phyloP scores from a whole-genome alignment of 2,113 vertebrate species.

The Platysternon megacephalum region DNA sequence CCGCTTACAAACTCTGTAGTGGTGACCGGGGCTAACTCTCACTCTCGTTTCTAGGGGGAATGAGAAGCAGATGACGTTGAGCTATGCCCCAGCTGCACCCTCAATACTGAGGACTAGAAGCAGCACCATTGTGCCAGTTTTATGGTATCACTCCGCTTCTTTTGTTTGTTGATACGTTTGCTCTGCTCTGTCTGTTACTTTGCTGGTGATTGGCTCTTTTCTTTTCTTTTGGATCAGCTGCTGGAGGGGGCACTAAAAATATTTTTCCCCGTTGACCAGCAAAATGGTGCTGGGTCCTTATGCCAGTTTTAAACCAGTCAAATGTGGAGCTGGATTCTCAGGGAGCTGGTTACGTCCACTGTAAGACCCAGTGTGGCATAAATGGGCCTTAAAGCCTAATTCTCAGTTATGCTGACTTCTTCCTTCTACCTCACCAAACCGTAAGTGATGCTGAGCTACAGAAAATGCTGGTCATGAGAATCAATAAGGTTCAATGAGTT shows the following conservation, averaged over 20 bases:
- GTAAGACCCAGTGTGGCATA: neutral
- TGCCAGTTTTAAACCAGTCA: neutral
- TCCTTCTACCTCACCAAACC: neutral
- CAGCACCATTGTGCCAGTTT: fast-evolving
- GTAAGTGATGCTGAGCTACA: neutral
- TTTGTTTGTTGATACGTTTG: neutral
- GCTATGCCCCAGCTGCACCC: fast-evolving
- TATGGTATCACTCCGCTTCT: neutral
- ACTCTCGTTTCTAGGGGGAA: neutral
- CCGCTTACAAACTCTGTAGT: no score
- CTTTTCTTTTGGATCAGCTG: neutral
- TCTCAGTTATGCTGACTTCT: neutral
- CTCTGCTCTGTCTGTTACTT: neutral
- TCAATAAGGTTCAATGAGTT: neutral
- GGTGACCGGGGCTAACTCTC: neutral
- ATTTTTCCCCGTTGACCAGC: neutral
- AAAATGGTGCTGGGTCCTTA: neutral
- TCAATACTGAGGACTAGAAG: neutral
- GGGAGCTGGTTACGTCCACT: neutral
- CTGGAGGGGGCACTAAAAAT: neutral
- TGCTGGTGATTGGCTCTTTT: neutral
- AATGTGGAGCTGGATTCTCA: neutral
- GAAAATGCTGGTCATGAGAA: neutral
- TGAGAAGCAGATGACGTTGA: neutral
- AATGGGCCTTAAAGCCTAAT: neutral